Evolutionary conservation across 2,797 vertebrate species (phyloP).

Genomic region (Intellagama lesueurii): DNA sequence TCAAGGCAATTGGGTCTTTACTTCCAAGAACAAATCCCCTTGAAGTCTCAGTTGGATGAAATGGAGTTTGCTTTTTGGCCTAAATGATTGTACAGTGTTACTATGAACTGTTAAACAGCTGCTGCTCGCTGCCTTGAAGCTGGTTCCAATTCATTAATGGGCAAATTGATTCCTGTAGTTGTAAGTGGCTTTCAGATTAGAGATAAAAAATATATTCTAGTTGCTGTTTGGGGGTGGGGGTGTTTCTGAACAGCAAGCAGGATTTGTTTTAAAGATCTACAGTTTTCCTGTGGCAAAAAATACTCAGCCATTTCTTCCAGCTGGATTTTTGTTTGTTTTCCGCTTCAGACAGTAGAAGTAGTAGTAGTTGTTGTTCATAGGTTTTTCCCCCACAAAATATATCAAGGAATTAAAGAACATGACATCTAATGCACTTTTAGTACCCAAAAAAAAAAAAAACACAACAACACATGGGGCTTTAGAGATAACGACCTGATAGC

Average conservation of each 20-base stretch:
- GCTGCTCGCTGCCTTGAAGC: not conserved
- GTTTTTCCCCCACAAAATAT: conserved; percentile 26
- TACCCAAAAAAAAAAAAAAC: not conserved
- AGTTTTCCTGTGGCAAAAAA: conserved; percentile 48
- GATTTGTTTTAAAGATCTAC: conserved; percentile 27
- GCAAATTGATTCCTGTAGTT: conserved; percentile 35
- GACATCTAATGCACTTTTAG: conserved; percentile 1
- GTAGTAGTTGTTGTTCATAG: conserved; percentile 17
- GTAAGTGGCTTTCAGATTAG: conserved; percentile 46
- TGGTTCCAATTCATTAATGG: conserved; percentile 8
- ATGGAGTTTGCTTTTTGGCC: conserved; percentile 35
- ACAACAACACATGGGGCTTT: not conserved
- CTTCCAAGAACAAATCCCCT: conserved; percentile 1
- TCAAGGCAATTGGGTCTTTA: conserved; percentile 27
- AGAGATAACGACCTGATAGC: conserved; percentile 5
- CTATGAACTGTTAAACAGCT: conserved; percentile 22
- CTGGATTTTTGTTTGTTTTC: conserved; percentile 26
- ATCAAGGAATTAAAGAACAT: conserved; percentile 42
- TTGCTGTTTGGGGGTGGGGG: conserved; percentile 37
- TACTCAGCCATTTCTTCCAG: conserved; percentile 41
- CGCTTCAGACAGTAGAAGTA: conserved; percentile 9
- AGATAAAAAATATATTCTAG: conserved; percentile 49
- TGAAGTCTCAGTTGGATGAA: not conserved
- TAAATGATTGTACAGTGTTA: not conserved
- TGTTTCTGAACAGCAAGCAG: conserved; percentile 52